A percentile compares a stretch with the other conserved stretches of the same genome.
Conservation (phyloP, 2,113 vertebrate species). For the Nesogale talazaci region DNA sequence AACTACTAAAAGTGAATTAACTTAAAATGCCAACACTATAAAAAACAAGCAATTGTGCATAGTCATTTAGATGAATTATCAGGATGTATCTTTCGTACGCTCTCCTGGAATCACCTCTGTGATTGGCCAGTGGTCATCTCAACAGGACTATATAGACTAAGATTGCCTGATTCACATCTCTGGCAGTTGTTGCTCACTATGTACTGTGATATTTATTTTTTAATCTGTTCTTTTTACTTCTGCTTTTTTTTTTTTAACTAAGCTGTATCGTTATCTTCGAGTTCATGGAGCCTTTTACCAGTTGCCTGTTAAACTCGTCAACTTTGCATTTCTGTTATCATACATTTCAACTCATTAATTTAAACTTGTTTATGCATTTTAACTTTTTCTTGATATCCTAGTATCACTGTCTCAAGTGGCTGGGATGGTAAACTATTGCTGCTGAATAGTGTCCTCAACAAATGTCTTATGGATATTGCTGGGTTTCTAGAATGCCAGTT, state of each 20-base stretch:
- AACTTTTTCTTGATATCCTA: no score
- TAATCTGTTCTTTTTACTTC: background rate
- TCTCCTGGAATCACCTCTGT: background rate
- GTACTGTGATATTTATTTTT: background rate
- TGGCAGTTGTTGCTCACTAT: background rate
- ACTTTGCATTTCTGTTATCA: no score
- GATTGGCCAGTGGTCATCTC: background rate
- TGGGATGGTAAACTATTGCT: background rate
- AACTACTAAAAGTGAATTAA: background rate
- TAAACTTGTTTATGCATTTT: no score
- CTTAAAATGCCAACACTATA: background rate
- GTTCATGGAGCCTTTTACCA: no score
- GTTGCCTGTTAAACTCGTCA: no score
- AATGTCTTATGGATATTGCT: background rate
- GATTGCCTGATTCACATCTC: background rate
- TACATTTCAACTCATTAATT: no score
- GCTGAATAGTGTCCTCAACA: background rate
- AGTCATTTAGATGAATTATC: background rate
- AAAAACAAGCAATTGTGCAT: background rate
- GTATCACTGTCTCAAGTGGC: background rate
- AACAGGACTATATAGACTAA: no score
- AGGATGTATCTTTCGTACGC: no score
- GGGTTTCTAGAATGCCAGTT: background rate
- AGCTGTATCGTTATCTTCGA: background rate
- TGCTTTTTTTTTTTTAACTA: background rate